Evolutionary conservation across 2,113 vertebrate species (phyloP), one percentile per base, ranked within the genome.

Genomic region (Antennarius striatus): DNA sequence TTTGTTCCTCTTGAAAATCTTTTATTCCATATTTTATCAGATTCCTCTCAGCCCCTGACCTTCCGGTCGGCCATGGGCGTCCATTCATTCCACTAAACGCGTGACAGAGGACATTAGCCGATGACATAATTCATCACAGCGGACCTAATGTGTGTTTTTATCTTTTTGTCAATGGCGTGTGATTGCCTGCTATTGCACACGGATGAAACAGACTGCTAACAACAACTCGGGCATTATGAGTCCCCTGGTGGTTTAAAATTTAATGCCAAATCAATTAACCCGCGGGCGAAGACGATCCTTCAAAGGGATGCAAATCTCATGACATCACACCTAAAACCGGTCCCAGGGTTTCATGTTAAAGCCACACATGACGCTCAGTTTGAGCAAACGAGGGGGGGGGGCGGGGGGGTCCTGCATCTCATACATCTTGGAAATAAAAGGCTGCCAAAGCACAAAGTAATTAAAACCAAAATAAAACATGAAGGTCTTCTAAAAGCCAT

Each of bases 401-500:
- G 49, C 77, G 87, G 65, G 72, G 75, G 51, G 15, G 68, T n/a
- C n/a, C 54, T 67, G 68, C 68, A 54, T 71, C 71, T 62, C 71
- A 78, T 84, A 64, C 63, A 60, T 85, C 78, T 81, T 71, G 64
- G 73, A 83, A 81, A 72, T 61, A 69, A 57, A 62, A 63, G 63
- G 10, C 68, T 86, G 84, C 80, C 82, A 84, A 75, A 78, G 66
- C 56, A 60, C 56, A 69, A 71, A 72, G 70, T 90, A 80, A 91
- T 89, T 89, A 86, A 90, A 91, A 67, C 28, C 64, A 83, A 90
- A 91, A 86, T 80, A 89, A 90, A 89, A 85, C 88, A 86, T 78
- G 83, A 82, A 74, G 75, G 64, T 78, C 82, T 87, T 84, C 71
- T 85, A 80, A 86, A 88, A 90, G 82, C 66, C 56, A 39, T 40